Evolutionary conservation across 1,140 invertebrate genomes (phyloP).

Genomic region (Saccostrea cuccullata): DNA sequence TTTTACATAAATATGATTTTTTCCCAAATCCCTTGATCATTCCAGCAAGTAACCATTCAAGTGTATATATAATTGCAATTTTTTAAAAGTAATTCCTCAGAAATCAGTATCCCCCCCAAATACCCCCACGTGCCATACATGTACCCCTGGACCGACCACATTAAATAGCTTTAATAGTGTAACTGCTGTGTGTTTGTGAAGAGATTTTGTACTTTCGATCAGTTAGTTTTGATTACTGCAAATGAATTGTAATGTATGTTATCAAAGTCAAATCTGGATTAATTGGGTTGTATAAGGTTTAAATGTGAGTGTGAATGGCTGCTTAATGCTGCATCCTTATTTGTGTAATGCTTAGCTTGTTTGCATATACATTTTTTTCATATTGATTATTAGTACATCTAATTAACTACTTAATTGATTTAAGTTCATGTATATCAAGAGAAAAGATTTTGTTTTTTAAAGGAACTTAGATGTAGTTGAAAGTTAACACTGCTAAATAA

Average conservation of each 20-base stretch:
- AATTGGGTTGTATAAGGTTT: neutral
- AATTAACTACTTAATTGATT: too few species aligned
- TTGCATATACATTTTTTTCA: neutral
- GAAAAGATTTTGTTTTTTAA: neutral
- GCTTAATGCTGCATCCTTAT: neutral
- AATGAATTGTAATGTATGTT: neutral
- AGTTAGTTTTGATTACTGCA: neutral
- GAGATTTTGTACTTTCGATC: neutral
- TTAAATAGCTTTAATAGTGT: conserved; percentile 12
- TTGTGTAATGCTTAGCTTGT: neutral
- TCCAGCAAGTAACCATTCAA: neutral
- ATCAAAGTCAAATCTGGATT: neutral
- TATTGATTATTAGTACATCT: neutral
- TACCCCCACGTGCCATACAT: neutral
- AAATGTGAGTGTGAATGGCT: neutral
- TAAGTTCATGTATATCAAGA: neutral
- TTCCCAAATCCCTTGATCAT: neutral
- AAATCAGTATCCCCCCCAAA: neutral
- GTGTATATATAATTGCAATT: neutral
- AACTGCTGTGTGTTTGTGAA: neutral
- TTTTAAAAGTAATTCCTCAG: neutral
- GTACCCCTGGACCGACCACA: neutral
- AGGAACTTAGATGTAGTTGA: neutral
- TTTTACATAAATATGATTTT: neutral
- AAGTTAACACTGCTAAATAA: neutral